Evolutionary conservation across 2,888 invertebrate species (phyloP).

Genomic region (Tenodera sinensis): DNA sequence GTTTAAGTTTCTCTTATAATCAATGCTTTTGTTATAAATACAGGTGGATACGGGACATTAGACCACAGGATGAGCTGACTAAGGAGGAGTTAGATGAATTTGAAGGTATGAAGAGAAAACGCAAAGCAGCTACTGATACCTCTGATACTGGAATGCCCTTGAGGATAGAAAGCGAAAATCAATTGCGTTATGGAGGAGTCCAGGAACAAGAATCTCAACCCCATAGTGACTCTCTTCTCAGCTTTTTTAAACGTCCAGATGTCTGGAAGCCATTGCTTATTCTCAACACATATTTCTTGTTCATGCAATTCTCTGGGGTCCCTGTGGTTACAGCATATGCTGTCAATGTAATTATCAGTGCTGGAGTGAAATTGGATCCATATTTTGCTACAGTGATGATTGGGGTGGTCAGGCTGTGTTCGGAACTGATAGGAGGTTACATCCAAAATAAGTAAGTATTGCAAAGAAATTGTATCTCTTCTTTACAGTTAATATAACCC

Average conservation of each 20-base stretch:
- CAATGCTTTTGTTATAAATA: not conserved
- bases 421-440: conserved; percentile 46
- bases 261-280: conserved; percentile 50
- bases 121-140: not conserved
- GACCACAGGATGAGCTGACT: not conserved
- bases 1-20: not conserved
- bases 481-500: no score
- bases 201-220: not conserved
- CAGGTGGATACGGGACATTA: not conserved
- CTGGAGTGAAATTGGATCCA: conserved; percentile 48
- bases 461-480: no score
- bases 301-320: conserved; percentile 56
- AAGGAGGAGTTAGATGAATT: not conserved
- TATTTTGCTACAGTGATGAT: conserved; percentile 52
- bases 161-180: not conserved
- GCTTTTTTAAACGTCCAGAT: conserved; percentile 39
- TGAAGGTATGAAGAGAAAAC: not conserved
- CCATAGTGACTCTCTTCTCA: not conserved
- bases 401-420: conserved; percentile 48
- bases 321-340: conserved; percentile 57
- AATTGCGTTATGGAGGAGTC: not conserved
- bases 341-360: conserved; percentile 49
- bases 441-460: conserved; percentile 47
- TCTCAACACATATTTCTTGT: conserved; percentile 51
- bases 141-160: not conserved